Base-by-base conservation (phyloP, 2,113 vertebrate genomes). In the Anser cygnoides region DNA sequence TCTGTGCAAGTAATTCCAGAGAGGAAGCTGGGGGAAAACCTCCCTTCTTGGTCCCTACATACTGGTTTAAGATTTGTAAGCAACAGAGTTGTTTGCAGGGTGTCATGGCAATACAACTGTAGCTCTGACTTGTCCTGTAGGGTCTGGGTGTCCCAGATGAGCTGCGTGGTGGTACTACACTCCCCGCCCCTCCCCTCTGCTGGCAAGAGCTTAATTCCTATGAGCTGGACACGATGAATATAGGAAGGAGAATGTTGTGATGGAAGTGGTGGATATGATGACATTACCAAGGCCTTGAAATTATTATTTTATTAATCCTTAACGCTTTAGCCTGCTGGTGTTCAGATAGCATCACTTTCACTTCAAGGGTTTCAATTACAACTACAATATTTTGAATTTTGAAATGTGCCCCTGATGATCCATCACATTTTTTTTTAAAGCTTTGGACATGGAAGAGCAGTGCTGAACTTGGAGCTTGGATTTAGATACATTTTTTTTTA, bases 401-500 rank as follows among this genome's bases (percentile, higher is more conserved):
- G 58, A 97, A 96, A 97, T 91, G 77, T 83, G 90, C 90, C 79
- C 6, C 50, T 90, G 39, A 92, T 96, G 90, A 96, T 97, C 96
- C 97, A 97, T 97, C 92, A 65, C 28, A 8, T 13, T 87, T 97
- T 96, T 90, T 94, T 92, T 92, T 89, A 94, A 95, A 71, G 92
- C 95, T 93, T 94, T 97, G 77, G 84, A 91, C 84, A 91, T 94
- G 95, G 94, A 98, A 97, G 92, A 96, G 86, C 94, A 78, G 54
- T 46, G 62, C 89, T 98, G 92, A 98, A 98, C 96, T 97, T 97
- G 88, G 97, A 98, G 97, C 97, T 97, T 95, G 63, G 33, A 77
- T 97, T 95, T 96, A 92, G 95, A 97, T 98, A 97, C 23, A 50
- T 9, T 98, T 98, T 97, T 98, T 98, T 97, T 91, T 97, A 86